Evolutionary conservation across 2,888 invertebrate species (phyloP), one percentile per base, ranked within the genome.

Genomic region (Drosophila parthenogenetica): DNA sequence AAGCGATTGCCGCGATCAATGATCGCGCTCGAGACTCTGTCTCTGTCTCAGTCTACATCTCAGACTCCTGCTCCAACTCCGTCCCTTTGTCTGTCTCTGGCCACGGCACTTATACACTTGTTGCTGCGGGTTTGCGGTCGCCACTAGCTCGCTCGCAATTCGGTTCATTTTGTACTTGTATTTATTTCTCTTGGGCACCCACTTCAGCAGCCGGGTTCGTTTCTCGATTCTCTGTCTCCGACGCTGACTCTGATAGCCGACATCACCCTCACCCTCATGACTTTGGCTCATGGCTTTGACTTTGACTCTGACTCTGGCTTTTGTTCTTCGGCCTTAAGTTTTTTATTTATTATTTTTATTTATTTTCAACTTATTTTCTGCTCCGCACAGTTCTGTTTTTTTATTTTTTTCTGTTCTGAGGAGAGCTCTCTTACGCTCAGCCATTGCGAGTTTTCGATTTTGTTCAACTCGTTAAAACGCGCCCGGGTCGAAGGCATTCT

Each of bases 21-120:
- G 90, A 89, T 90, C 88, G 69, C 67, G 55, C 25, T 64, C 58
- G 35, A 16, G 54, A 46, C 73, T 69, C 50, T 25, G 55, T 40
- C 66, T 50, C 49, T 14, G 53, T 59, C 55, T 67, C 37, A 42
- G 50, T 49, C 61, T 51, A 54, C 22, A 22, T 22, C 22, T 5
- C 22, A 22, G 32, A 10, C 40, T 49, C 62, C 29, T 7, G 45
- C 19, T 46, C 5, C 35, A 35, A 35, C 61, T 54, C 58, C 25
- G 25, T 13, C 40, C 45, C 62, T 48, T 16, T 46, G 25, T 17
- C 45, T 13, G 19, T 17, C 61, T 49, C 45, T 37, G 63, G 71
- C 78, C 58, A 70, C 51, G 88, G 87, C 90, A 90, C 90, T 90
- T 90, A 89, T 90, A 89, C 91, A 90, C 90, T 90, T 90, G 91